These are phyloP conservation scores for Dichetophora obliterata DNA, from an alignment of 2,888 invertebrate species.

Conservation along the genomic window DNA sequence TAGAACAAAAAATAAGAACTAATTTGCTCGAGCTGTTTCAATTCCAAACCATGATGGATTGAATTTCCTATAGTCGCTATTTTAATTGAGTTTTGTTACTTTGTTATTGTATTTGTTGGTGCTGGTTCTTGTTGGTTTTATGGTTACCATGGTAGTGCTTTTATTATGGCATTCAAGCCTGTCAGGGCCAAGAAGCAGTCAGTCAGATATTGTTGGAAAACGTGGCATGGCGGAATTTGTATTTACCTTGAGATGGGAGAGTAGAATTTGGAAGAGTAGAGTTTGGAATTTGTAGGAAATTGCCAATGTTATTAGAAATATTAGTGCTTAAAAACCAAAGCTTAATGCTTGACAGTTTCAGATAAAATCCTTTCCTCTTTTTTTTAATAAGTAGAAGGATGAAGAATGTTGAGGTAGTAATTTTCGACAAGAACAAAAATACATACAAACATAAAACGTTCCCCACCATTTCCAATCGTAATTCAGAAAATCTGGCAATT, in stretches of 20 bases:
- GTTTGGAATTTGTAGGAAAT: too few relatives aligned
- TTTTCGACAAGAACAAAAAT: too few relatives aligned
- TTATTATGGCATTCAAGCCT: background rate
- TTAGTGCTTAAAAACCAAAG: too few relatives aligned
- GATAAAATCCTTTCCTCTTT: too few relatives aligned
- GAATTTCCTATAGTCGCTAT: slow-evolving; percentile 7
- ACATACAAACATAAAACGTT: too few relatives aligned
- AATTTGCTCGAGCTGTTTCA: slow-evolving; percentile 22
- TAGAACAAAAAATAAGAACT: slow-evolving; percentile 16
- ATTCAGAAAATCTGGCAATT: too few relatives aligned
- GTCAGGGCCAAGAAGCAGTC: background rate
- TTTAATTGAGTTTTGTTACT: slow-evolving; percentile 21
- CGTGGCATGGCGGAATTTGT: background rate
- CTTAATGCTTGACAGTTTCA: too few relatives aligned
- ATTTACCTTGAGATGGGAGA: background rate
- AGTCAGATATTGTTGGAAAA: background rate
- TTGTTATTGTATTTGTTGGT: background rate
- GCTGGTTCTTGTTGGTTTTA: background rate
- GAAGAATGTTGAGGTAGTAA: too few relatives aligned
- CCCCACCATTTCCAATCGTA: too few relatives aligned
- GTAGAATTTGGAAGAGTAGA: background rate
- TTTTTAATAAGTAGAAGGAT: too few relatives aligned
- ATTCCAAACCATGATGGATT: slow-evolving; percentile 21
- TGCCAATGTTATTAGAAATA: too few relatives aligned
- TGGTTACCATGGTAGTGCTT: slow-evolving; percentile 19